These are phyloP conservation scores for Sander vitreus DNA, from an alignment of 2,113 vertebrate genomes.

Conservation along the genomic window DNA sequence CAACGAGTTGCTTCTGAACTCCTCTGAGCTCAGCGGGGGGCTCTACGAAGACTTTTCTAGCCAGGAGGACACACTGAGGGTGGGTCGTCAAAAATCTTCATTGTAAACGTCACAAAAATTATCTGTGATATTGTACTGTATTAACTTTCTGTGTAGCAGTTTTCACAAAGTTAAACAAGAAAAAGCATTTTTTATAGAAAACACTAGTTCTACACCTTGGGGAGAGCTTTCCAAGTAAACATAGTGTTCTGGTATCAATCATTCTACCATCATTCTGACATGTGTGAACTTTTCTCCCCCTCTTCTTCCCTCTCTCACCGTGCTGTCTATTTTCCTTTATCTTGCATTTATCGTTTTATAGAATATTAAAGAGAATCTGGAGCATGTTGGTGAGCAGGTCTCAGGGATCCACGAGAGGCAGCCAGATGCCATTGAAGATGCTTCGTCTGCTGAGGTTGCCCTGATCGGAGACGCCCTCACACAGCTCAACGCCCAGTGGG, in stretches of 20 bases:
- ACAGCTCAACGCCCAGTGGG: constrained; percentile 94
- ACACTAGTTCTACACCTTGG: neutral
- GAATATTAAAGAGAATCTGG: constrained; percentile 91
- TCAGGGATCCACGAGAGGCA: constrained; percentile 90
- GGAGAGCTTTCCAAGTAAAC: neutral
- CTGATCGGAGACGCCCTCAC: constrained; percentile 90
- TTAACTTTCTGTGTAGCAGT: neutral
- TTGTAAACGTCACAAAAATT: neutral
- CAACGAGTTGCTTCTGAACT: constrained; percentile 91
- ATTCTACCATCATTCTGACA: neutral
- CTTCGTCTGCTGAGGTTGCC: constrained; percentile 88
- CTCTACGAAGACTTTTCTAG: constrained; percentile 92
- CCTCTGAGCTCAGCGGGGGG: constrained; percentile 88
- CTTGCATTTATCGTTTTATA: constrained; percentile 59
- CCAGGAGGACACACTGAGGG: constrained; percentile 93
- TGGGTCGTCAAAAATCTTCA: constrained; percentile 60
- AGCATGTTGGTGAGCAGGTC: constrained; percentile 90
- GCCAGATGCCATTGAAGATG: constrained; percentile 89
- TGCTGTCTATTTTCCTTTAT: neutral
- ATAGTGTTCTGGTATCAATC: neutral
- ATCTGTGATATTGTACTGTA: neutral
- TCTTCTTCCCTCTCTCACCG: neutral
- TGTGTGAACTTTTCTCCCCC: neutral
- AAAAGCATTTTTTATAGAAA: too few relatives aligned
- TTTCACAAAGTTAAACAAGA: neutral